These are phyloP conservation scores for Dipodomys ordii DNA, from an alignment of 2,113 vertebrate species.

Conservation along the genomic window DNA sequence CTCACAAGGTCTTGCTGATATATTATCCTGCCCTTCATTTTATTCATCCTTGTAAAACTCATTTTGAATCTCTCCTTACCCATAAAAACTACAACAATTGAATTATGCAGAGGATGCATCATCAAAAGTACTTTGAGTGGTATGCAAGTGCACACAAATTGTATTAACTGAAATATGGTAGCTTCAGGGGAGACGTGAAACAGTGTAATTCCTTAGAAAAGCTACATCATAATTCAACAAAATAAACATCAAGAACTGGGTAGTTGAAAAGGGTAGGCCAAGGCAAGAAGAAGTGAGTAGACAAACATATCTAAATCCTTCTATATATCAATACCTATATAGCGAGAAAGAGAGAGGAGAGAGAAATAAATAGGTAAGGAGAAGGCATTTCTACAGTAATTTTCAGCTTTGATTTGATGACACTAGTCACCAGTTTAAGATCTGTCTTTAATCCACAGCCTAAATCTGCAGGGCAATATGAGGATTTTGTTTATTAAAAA, in stretches of 20 bases:
- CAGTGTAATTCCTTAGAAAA: too few relatives aligned
- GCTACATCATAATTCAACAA: too few relatives aligned
- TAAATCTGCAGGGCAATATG: background rate
- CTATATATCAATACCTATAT: too few relatives aligned
- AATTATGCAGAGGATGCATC: background rate
- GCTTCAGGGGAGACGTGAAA: too few relatives aligned
- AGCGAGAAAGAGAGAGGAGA: too few relatives aligned
- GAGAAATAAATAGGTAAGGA: background rate
- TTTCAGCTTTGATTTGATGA: background rate
- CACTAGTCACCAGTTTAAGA: background rate
- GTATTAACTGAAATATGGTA: too few relatives aligned
- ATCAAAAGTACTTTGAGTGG: background rate
- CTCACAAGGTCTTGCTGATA: background rate
- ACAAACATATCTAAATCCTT: too few relatives aligned
- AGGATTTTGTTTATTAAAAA: constrained; percentile 27
- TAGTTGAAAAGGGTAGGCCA: too few relatives aligned
- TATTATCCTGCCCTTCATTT: background rate
- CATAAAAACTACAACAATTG: background rate
- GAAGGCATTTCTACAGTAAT: background rate
- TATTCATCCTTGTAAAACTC: background rate
- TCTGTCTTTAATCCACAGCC: background rate
- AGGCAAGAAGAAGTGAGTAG: too few relatives aligned
- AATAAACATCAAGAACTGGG: too few relatives aligned
- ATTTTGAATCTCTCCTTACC: background rate
- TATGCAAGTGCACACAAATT: too few relatives aligned